Percentiles rank a stretch among this genome's conserved stretches.
Conservation (phyloP, 2,113 vertebrate species). For the Cairina moschata region DNA sequence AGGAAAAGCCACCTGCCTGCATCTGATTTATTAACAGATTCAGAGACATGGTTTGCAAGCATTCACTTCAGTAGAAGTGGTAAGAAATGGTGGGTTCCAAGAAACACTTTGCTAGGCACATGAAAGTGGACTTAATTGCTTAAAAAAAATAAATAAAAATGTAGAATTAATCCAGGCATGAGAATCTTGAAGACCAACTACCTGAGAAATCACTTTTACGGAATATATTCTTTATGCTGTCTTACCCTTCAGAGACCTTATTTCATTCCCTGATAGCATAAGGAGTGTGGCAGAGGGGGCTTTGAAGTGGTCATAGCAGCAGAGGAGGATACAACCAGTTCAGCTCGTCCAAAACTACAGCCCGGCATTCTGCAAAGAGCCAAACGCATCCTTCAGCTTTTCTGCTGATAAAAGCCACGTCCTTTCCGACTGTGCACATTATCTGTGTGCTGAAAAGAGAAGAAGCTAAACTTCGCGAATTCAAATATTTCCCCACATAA, state of each 20-base stretch:
- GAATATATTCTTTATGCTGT: not conserved
- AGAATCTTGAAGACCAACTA: not conserved
- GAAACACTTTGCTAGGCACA: not conserved
- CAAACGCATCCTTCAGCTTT: not conserved
- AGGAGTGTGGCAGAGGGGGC: not conserved
- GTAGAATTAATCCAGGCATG: not conserved
- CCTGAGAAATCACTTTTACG: not conserved
- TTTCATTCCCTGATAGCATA: not conserved
- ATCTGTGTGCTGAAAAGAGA: too few species aligned
- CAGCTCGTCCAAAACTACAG: not conserved
- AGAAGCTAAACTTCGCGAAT: not conserved
- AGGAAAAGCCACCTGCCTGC: not conserved
- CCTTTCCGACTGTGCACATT: not conserved
- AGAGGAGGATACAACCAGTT: not conserved
- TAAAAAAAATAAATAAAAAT: not conserved
- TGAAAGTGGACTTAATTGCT: not conserved
- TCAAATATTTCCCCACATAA: not conserved
- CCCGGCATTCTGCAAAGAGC: not conserved
- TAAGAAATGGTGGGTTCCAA: not conserved
- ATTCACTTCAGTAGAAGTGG: not conserved
- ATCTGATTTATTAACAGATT: not conserved
- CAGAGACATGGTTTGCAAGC: not conserved
- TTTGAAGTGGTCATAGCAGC: not conserved
- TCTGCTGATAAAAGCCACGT: not conserved
- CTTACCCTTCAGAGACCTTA: not conserved